Conservation (phyloP, 2,113 vertebrate genomes). For the Penelope pileata region DNA sequence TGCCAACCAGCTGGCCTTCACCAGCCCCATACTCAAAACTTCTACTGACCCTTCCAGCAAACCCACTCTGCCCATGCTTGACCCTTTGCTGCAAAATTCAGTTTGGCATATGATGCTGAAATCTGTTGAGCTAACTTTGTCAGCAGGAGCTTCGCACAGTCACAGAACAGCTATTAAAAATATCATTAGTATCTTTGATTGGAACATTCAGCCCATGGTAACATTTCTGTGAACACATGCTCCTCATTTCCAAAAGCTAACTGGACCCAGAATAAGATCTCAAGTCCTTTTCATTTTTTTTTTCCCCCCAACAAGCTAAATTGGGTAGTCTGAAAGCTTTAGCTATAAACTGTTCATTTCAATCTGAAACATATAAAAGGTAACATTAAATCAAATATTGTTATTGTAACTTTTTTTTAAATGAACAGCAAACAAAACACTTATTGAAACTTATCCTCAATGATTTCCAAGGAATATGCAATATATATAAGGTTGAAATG, state of each 20-base stretch:
- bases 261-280: neutral
- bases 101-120: neutral
- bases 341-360: neutral
- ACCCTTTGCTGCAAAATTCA: neutral
- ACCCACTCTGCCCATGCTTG: accelerated
- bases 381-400: neutral
- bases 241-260: neutral
- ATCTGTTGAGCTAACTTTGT: neutral
- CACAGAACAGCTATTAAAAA: neutral
- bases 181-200: neutral
- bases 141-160: neutral
- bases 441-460: neutral
- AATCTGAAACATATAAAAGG: neutral
- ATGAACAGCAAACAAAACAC: neutral
- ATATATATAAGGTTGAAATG: neutral
- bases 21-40: neutral
- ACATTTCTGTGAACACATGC: neutral
- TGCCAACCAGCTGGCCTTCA: neutral
- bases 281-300: neutral
- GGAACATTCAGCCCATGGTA: neutral
- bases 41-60: neutral
- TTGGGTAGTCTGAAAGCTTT: neutral
- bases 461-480: neutral
- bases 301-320: neutral
- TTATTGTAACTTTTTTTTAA: neutral